A percentile compares a stretch with the other conserved stretches of the same genome.
Conservation (phyloP, 2,888 invertebrate genomes). For the Gandaritis pyraliata region DNA sequence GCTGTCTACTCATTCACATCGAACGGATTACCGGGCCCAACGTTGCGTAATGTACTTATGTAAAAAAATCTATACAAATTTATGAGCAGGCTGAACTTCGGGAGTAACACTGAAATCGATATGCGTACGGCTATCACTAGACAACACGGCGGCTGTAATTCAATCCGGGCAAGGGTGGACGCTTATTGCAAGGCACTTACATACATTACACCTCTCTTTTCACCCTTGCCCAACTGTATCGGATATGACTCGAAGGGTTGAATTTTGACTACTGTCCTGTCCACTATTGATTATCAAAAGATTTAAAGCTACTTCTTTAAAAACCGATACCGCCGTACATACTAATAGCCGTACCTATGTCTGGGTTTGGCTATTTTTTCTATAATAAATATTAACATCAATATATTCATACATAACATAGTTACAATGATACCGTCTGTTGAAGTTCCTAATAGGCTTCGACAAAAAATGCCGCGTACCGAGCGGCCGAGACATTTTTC, state of each 20-base stretch:
- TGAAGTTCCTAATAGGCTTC: slow-evolving; percentile 4
- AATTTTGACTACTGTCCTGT: too few relatives aligned
- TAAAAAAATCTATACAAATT: slow-evolving; percentile 39
- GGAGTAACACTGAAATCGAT: slow-evolving; percentile 49
- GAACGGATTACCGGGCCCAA: slow-evolving; percentile 24
- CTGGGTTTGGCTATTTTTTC: too few relatives aligned
- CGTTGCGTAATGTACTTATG: slow-evolving; percentile 32
- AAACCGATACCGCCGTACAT: too few relatives aligned
- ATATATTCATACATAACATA: background rate
- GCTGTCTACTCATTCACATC: slow-evolving; percentile 22
- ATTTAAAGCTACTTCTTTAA: too few relatives aligned
- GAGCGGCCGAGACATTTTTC: slow-evolving; percentile 50
- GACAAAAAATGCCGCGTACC: slow-evolving; percentile 35
- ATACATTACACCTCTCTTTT: slow-evolving; percentile 62
- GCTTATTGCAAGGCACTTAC: slow-evolving; percentile 63
- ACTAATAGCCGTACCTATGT: too few relatives aligned
- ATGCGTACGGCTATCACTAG: slow-evolving; percentile 61
- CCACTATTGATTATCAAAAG: too few relatives aligned
- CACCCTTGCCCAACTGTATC: slow-evolving; percentile 13
- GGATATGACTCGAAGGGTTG: background rate
- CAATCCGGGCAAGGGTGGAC: slow-evolving; percentile 68
- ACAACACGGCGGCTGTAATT: slow-evolving; percentile 69
- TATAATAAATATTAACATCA: too few relatives aligned
- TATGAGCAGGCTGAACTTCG: slow-evolving; percentile 29
- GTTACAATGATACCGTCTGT: slow-evolving; percentile 3